Conservation (phyloP, 30 jellyfish, hydroid and myxozoan genomes). For the Turritopsis rubra region DNA sequence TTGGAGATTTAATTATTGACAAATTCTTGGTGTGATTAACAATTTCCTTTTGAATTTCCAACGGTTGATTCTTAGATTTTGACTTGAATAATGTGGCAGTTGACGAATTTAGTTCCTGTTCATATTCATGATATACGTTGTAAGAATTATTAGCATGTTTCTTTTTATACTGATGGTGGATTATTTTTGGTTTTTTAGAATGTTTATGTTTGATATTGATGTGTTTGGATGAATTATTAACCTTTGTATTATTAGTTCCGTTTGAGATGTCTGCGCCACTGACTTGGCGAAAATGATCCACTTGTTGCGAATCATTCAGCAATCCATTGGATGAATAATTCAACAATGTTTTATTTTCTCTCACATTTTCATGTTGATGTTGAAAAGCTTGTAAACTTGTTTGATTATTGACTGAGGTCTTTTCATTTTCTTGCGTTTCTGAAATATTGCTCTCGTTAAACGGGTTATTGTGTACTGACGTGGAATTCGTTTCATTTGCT, state of each 20-base stretch:
- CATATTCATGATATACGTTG: neutral
- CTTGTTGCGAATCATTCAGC: neutral
- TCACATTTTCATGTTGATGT: neutral
- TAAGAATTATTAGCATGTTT: neutral
- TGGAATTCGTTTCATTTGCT: neutral
- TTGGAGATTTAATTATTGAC: no score
- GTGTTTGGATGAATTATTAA: neutral
- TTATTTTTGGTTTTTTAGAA: neutral
- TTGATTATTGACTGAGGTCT: neutral
- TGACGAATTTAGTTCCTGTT: neutral
- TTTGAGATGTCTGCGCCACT: neutral
- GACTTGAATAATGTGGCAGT: neutral
- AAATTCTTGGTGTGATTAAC: no score
- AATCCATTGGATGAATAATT: neutral
- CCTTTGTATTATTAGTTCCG: neutral
- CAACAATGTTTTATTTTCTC: no score
- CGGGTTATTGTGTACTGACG: neutral
- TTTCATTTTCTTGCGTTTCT: neutral
- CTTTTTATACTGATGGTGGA: neutral
- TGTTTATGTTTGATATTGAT: neutral
- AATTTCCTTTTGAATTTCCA: neutral
- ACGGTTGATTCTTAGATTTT: neutral
- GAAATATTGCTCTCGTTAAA: neutral
- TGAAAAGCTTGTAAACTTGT: neutral
- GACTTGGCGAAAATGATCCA: neutral